Evolutionary conservation across 2,797 vertebrate genomes (phyloP), one percentile per base, ranked within the genome.

Genomic region (Periparus ater): DNA sequence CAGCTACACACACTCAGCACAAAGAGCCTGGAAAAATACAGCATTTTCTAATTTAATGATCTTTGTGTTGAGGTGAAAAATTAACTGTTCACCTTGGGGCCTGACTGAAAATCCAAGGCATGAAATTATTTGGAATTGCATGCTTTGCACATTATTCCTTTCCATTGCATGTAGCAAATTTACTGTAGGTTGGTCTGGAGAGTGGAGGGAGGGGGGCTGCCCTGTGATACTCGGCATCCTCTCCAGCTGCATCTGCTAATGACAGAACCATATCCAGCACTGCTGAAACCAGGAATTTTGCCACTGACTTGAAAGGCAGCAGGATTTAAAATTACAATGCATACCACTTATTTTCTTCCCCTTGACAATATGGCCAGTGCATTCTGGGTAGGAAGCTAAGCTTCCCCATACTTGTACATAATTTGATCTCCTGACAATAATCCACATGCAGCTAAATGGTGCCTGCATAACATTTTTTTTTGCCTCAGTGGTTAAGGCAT

Each of bases 341-440:
- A 58, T 82, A 65, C 53, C 12, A 11, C 76, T 88, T 91, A 73
- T 95, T 93, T 95, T 91, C 85, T 81, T 85, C 72, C 86, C 72
- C 90, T 85, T 75, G 77, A 96, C 75, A 95, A 92, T 78, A 85
- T 22, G 51, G 61, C 50, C 45, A 74, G 57, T 51, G 90, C 71
- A 93, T 90, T 93, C 70, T 86, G 94, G 88, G 85, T 95, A 93
- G 81, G 58, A 85, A 75, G 75, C 61, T 80, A 80, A 80, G 66
- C 94, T 95, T 88, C 94, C 91, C 73, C 58, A 76, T 65, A 73
- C 67, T 54, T 63, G 85, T 23, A 90, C 83, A 82, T 91, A 94
- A 96, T 95, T 93, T 94, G 83, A 94, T 96, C 89, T 91, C 96
- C 87, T 84, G 88, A 94, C 92, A 93, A 91, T 77, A 95, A 91